Evolutionary conservation across 2,797 vertebrate species (phyloP).

Genomic region (Champsocephalus gunnari): DNA sequence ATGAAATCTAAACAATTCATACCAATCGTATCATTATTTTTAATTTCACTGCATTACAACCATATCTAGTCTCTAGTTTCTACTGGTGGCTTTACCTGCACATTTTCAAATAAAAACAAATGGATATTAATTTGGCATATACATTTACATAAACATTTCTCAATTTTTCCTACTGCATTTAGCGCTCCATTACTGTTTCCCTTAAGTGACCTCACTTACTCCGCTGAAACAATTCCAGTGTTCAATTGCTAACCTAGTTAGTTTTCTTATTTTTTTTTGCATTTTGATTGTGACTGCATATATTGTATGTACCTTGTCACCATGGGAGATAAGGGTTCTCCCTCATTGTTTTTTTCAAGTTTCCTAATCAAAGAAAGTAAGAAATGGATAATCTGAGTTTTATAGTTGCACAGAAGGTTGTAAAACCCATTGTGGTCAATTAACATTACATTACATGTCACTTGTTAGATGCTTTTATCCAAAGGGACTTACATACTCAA

Average conservation of each 20-base stretch:
- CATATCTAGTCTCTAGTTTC: not conserved
- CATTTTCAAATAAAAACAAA: not conserved
- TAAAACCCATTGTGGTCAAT: not conserved
- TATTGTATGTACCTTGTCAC: too few species aligned
- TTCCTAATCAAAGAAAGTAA: too few species aligned
- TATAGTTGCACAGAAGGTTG: not conserved
- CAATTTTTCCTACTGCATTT: not conserved
- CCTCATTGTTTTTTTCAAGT: too few species aligned
- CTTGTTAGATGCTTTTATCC: too few species aligned
- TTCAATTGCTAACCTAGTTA: too few species aligned
- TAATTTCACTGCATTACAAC: not conserved
- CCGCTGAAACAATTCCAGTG: too few species aligned
- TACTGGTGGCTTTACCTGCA: not conserved
- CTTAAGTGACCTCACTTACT: not conserved
- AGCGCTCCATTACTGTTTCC: not conserved
- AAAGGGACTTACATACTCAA: too few species aligned
- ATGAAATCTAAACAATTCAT: not conserved
- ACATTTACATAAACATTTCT: not conserved
- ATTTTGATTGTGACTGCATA: too few species aligned
- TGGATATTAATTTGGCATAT: not conserved
- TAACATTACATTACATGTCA: too few species aligned
- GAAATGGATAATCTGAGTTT: not conserved
- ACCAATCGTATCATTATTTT: not conserved
- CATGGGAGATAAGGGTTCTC: too few species aligned
- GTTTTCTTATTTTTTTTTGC: too few species aligned